These are phyloP conservation scores for Rhinogobius similis DNA, from an alignment of 2,113 vertebrate genomes.

Conservation along the genomic window DNA sequence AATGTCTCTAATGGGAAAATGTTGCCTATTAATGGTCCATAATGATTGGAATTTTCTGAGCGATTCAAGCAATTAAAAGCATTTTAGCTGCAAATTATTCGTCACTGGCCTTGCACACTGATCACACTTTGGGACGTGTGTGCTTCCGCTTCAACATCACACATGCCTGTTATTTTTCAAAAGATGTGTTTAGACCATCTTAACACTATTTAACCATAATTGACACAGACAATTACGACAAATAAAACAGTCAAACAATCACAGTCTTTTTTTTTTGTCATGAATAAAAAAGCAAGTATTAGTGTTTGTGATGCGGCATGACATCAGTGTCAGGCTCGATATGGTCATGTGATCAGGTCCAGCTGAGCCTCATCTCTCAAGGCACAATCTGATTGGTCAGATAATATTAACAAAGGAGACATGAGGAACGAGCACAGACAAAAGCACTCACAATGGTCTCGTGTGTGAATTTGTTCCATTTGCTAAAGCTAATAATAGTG, in stretches of 20 bases:
- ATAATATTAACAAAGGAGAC: constrained; percentile 3
- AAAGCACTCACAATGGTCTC: not conserved
- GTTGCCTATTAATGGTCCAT: constrained; percentile 54
- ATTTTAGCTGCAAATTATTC: constrained; percentile 64
- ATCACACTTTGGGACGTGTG: constrained; percentile 19
- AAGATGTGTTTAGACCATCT: constrained; percentile 39
- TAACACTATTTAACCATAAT: constrained; percentile 49
- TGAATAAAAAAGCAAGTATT: not conserved
- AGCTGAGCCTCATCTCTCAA: not conserved
- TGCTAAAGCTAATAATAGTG: too few species aligned
- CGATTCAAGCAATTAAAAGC: constrained; percentile 64
- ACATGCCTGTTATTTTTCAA: constrained; percentile 37
- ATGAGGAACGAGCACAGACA: not conserved
- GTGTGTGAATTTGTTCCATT: too few species aligned
- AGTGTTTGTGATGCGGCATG: not conserved
- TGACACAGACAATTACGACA: constrained; percentile 11
- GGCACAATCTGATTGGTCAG: not conserved
- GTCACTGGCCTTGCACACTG: constrained; percentile 36
- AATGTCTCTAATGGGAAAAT: constrained; percentile 61
- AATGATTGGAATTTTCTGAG: constrained; percentile 62
- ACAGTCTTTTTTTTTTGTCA: not conserved
- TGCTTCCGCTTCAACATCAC: constrained; percentile 29
- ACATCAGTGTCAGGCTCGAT: not conserved
- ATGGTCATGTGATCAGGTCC: not conserved
- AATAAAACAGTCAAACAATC: not conserved